Conservation (phyloP, 2,113 vertebrate species). For the Rhinichthys klamathensis region DNA sequence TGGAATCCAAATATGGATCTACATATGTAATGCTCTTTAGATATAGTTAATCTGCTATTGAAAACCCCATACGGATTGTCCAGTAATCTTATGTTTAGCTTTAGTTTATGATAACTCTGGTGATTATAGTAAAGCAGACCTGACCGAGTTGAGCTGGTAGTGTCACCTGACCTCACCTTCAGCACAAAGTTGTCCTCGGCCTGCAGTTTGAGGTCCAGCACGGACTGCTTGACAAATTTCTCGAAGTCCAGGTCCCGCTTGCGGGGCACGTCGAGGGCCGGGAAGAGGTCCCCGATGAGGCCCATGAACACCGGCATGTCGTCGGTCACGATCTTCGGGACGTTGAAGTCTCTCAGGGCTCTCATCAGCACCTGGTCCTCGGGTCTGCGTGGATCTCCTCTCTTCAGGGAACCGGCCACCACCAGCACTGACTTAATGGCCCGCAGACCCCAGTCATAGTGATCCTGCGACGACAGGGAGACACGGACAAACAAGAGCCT, state of each 20-base stretch:
- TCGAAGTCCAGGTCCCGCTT: conserved; percentile 86
- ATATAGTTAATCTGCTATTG: background rate
- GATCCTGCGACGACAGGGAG: conserved; percentile 77
- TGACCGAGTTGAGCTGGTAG: too few relatives aligned
- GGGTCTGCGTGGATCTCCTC: conserved; percentile 83
- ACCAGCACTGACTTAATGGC: conserved; percentile 91
- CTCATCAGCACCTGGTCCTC: conserved; percentile 97
- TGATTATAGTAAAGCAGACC: background rate
- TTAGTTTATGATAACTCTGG: background rate
- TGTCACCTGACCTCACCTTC: too few relatives aligned
- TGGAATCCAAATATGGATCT: too few relatives aligned
- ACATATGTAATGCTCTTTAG: too few relatives aligned
- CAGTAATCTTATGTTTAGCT: background rate
- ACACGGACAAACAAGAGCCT: background rate
- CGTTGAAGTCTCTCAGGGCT: conserved; percentile 92
- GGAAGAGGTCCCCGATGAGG: conserved; percentile 60
- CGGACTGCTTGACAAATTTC: conserved; percentile 80
- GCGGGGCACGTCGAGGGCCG: conserved; percentile 83
- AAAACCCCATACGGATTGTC: background rate
- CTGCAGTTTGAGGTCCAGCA: conserved; percentile 87
- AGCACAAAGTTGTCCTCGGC: conserved; percentile 95
- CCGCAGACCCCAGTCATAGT: conserved; percentile 96
- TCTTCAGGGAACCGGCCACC: conserved; percentile 90
- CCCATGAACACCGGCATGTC: conserved; percentile 95
- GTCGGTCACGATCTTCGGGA: conserved; percentile 92